These are phyloP conservation scores for Phortica magna DNA, from an alignment of 2,888 invertebrate genomes.

Conservation along the genomic window DNA sequence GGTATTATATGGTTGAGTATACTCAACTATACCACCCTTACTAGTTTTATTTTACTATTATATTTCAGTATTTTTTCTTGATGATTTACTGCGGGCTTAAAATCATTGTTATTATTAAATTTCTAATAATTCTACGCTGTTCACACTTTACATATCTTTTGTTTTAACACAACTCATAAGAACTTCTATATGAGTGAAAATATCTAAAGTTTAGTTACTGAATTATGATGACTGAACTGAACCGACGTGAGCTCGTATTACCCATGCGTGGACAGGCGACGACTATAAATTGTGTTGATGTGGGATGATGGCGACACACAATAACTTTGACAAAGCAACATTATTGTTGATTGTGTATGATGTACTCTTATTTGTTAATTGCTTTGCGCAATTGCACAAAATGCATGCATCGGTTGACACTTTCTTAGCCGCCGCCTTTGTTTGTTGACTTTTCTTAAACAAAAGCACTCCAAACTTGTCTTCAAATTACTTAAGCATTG, in stretches of 20 bases:
- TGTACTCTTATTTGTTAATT: conserved; percentile 49
- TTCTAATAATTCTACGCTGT: no score
- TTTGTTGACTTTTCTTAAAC: neutral
- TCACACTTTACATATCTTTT: no score
- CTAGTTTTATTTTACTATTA: no score
- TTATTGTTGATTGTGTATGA: neutral
- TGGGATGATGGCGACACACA: neutral
- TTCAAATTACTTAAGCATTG: neutral
- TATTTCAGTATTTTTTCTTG: no score
- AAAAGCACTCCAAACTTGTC: neutral
- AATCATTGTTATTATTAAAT: no score
- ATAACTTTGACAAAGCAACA: conserved; percentile 4
- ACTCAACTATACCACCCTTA: no score
- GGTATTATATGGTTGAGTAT: no score
- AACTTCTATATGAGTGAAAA: no score
- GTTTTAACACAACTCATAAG: no score
- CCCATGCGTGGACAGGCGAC: conserved; percentile 68
- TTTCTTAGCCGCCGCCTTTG: conserved; percentile 21
- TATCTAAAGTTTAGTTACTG: no score
- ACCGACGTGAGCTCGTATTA: conserved; percentile 62
- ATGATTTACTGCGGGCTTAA: no score
- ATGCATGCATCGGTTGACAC: conserved; percentile 26
- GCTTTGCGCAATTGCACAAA: conserved; percentile 42
- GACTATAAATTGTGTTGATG: conserved; percentile 50
- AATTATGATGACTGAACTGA: neutral